These are phyloP conservation scores for Chinchilla lanigera DNA, from an alignment of 2,113 vertebrate genomes.

Conservation along the genomic window DNA sequence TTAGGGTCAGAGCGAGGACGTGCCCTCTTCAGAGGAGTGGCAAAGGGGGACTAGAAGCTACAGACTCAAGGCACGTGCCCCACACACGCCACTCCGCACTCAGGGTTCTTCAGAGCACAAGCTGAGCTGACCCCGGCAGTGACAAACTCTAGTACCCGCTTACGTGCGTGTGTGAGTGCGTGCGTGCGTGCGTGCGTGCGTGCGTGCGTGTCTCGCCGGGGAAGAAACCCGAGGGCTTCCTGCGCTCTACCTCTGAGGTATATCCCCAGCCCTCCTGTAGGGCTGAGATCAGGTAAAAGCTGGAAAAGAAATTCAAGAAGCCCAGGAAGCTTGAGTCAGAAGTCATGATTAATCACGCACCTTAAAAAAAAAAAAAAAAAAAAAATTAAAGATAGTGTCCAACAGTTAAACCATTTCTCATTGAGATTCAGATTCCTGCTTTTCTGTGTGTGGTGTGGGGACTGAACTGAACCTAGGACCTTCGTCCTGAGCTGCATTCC, in stretches of 20 bases:
- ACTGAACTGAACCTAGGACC: not conserved
- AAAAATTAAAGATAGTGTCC: not conserved
- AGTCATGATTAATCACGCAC: not conserved
- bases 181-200: not conserved
- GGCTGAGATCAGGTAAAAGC: not conserved
- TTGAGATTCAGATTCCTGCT: not conserved
- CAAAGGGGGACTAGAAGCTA: not conserved
- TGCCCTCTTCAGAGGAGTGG: not conserved
- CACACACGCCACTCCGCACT: rapidly evolving
- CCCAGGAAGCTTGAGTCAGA: not conserved
- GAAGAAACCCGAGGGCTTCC: not conserved
- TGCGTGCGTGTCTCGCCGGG: not conserved
- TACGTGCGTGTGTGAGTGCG: not conserved
- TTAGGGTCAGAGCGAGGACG: rapidly evolving
- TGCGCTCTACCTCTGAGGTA: not conserved
- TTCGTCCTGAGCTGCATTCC: not conserved
- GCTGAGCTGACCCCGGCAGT: not conserved
- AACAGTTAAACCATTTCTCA: not conserved
- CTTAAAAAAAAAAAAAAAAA: too few species aligned
- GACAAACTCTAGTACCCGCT: not conserved
- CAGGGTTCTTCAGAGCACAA: not conserved
- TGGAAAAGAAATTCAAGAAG: not conserved
- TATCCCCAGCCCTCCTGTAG: not conserved
- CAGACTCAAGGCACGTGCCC: rapidly evolving
- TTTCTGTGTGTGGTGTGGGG: not conserved